Conservation (phyloP, 2,113 vertebrate genomes). For the Microcebus murinus region DNA sequence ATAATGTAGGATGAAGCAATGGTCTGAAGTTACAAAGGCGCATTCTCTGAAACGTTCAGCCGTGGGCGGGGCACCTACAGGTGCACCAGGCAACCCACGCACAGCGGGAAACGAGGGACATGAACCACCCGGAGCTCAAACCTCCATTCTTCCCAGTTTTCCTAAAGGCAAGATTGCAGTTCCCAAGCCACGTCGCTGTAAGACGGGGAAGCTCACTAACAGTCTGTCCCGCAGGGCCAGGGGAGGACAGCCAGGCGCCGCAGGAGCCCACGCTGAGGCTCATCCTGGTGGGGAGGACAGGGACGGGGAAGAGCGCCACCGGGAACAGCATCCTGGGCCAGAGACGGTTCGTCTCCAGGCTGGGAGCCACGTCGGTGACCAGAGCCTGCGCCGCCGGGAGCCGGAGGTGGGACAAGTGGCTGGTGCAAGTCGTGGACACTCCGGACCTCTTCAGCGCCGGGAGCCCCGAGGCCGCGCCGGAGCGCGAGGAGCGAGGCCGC, state of each 20-base stretch:
- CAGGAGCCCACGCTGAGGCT: background rate
- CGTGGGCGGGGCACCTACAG: background rate
- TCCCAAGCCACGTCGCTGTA: fast-evolving
- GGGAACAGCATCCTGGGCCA: slow-evolving; percentile 52
- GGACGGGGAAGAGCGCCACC: slow-evolving; percentile 38
- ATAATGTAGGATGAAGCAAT: fast-evolving
- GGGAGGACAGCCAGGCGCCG: fast-evolving
- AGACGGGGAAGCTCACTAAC: too few relatives aligned
- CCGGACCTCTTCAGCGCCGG: slow-evolving; percentile 84
- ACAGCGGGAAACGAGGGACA: background rate
- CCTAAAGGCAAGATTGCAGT: background rate
- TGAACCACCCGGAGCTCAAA: background rate
- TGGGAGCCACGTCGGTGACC: slow-evolving; percentile 81
- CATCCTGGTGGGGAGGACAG: slow-evolving; percentile 17
- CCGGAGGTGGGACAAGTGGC: background rate
- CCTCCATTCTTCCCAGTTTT: background rate
- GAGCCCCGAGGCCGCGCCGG: slow-evolving; percentile 75
- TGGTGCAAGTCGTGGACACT: slow-evolving; percentile 82
- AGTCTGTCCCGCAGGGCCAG: background rate
- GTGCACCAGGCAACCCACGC: too few relatives aligned
- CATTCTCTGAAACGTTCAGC: fast-evolving
- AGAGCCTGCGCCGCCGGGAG: slow-evolving; percentile 66
- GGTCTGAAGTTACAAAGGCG: background rate
- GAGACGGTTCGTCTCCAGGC: background rate
- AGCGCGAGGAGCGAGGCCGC: slow-evolving; percentile 75